Base-by-base conservation (phyloP, 2,113 vertebrate genomes). In the Thinocorus orbignyianus region DNA sequence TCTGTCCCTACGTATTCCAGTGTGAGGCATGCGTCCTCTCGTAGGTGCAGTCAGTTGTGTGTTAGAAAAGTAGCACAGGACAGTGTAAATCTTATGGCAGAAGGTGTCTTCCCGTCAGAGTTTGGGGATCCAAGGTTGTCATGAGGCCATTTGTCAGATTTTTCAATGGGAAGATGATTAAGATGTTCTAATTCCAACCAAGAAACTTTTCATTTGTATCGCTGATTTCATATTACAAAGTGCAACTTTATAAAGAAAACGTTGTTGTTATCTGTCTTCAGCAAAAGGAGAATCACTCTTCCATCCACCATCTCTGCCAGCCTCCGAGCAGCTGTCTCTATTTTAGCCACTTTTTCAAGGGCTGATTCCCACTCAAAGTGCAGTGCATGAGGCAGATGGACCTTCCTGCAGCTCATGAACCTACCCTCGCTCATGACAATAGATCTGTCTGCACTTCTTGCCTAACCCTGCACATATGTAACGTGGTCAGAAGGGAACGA, bases 291-390 rank as follows among this genome's bases (percentile, higher is more conserved):
- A 52, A 70, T 33, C 37, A 18, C 11, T 54, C 28, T 42, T 52
- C 46, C 1, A 0, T 28, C 26, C 11, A 37, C 22, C 6, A 3
- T 17, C 62, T 46, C 48, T 71, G 17, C 41, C n/a, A 62, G 57
- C 17, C 24, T 71, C 57, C 0, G 1, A 62, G 65, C 1, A 1
- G 41, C 16, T 2, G 1, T 51, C 62, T 86, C 35, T 55, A 11
- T 12, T 77, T 42, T 68, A 58, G 6, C 25, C 54, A 41, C 20
- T 25, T 60, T 86, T 51, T 69, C 8, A 31, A 60, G 54, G 72
- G n/a, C 44, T 31, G 42, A 51, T 31, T 77, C 54, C 37, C 44
- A 9, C 35, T 51, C 30, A 10, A 46, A 55, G 18, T 10, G 11
- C 49, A 52, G 64, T 9, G 17, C 37, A 37, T 37, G 33, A 61